Evolutionary conservation across 2,797 vertebrate species (phyloP).

Genomic region (Pipistrellus pipistrellus): DNA sequence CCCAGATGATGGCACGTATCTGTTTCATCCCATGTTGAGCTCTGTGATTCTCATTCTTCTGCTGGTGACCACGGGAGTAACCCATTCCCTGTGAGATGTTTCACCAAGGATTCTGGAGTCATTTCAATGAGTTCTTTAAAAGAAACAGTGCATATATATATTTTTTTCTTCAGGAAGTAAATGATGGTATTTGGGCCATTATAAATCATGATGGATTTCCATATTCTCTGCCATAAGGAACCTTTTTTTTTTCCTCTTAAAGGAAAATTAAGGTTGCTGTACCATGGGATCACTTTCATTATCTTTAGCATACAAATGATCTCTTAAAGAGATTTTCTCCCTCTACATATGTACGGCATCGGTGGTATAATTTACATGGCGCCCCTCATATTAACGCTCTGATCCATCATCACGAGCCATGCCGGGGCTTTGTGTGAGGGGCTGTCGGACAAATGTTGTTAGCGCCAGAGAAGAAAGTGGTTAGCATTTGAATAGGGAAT

Average conservation of each 20-base stretch:
- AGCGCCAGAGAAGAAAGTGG: conserved; percentile 93
- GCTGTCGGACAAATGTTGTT: conserved; percentile 97
- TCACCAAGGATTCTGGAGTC: not conserved
- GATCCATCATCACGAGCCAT: conserved; percentile 98
- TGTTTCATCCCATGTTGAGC: not conserved
- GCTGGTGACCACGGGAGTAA: not conserved
- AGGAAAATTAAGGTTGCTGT: conserved; percentile 93
- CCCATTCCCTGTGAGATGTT: not conserved
- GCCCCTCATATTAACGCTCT: conserved; percentile 93
- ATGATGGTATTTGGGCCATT: conserved; percentile 49
- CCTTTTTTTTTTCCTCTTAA: conserved; percentile 86
- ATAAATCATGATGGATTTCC: conserved; percentile 85
- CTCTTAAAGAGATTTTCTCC: conserved; percentile 89
- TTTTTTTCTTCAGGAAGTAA: conserved; percentile 69
- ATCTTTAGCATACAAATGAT: conserved; percentile 91
- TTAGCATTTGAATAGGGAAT: conserved; percentile 96
- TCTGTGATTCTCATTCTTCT: not conserved
- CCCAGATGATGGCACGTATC: not conserved
- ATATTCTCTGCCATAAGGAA: conserved; percentile 82
- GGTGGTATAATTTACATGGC: conserved; percentile 92
- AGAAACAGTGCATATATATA: not conserved
- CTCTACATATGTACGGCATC: conserved; percentile 91
- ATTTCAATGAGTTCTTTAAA: conserved; percentile 57
- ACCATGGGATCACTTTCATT: conserved; percentile 90
- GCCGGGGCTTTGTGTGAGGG: conserved; percentile 94